Conservation (phyloP, 1,140 invertebrate species). For the Drosophila sp. region DNA sequence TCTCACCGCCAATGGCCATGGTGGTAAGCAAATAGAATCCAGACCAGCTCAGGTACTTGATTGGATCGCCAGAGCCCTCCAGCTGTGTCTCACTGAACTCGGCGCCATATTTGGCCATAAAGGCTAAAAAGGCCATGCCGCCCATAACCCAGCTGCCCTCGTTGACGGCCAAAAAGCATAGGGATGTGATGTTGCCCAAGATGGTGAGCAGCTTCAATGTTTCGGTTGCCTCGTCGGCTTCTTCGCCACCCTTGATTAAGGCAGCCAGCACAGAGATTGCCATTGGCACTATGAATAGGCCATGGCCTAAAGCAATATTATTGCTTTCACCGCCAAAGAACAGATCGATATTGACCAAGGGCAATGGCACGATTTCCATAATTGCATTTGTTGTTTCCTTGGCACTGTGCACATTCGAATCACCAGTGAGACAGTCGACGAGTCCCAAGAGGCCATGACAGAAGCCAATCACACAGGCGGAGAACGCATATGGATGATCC, state of each 20-base stretch:
- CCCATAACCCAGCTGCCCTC: conserved; percentile 57
- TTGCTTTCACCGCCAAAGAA: conserved; percentile 54
- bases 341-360: conserved; percentile 68
- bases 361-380: conserved; percentile 67
- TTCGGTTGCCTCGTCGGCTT: background rate
- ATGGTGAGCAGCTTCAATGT: conserved; percentile 68
- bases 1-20: conserved; percentile 30
- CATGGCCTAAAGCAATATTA: conserved; percentile 71
- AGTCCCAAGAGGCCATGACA: conserved; percentile 65
- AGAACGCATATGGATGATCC: conserved; percentile 68
- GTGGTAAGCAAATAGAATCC: conserved; percentile 53
- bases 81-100: conserved; percentile 27
- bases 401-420: background rate
- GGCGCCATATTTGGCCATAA: conserved; percentile 69
- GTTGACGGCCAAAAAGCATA: conserved; percentile 68
- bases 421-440: conserved; percentile 9
- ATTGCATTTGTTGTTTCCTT: conserved; percentile 17
- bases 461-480: conserved; percentile 68
- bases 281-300: conserved; percentile 70
- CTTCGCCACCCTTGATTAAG: conserved; percentile 19
- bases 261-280: conserved; percentile 38
- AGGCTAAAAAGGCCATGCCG: conserved; percentile 71
- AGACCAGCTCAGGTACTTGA: conserved; percentile 56
- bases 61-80: conserved; percentile 15
- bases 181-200: conserved; percentile 70